Evolutionary conservation across 2,888 invertebrate genomes (phyloP).

Genomic region (Corbicula japonica): DNA sequence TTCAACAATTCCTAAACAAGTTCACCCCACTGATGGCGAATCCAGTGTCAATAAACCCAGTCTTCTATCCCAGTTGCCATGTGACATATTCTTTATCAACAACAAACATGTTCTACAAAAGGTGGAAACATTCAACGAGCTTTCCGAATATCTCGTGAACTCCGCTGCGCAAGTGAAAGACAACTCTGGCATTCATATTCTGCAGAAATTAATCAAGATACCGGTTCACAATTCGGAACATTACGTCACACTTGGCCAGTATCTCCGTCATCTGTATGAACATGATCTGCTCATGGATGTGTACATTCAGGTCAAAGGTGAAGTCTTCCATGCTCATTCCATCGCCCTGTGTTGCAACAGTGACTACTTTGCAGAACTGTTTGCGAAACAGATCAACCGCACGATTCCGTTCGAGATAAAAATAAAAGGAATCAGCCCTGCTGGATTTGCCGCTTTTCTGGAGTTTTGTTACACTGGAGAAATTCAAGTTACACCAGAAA

Average conservation of each 20-base stretch:
- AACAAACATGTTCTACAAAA: constrained; percentile 19
- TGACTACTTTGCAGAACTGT: constrained; percentile 73
- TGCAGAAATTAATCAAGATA: constrained; percentile 62
- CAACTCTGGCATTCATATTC: too few relatives aligned
- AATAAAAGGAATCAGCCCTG: constrained; percentile 68
- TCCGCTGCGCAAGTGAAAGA: constrained; percentile 45
- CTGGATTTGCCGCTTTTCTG: constrained; percentile 71
- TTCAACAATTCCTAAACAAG: too few relatives aligned
- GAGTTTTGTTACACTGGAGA: constrained; percentile 72
- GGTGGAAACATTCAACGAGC: constrained; percentile 44
- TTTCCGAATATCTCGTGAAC: constrained; percentile 43
- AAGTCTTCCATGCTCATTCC: constrained; percentile 74
- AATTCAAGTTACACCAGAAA: constrained; percentile 55
- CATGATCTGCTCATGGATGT: constrained; percentile 76
- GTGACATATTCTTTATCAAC: constrained; percentile 40
- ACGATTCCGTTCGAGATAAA: constrained; percentile 68
- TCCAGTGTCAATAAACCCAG: too few relatives aligned
- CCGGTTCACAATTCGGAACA: constrained; percentile 68
- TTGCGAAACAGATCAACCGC: constrained; percentile 46
- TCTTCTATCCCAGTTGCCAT: too few relatives aligned
- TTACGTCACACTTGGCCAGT: constrained; percentile 70
- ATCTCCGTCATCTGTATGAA: constrained; percentile 78
- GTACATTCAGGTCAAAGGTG: constrained; percentile 66
- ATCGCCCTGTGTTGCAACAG: constrained; percentile 76
- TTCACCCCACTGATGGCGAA: too few relatives aligned